Conservation (phyloP, 2,888 invertebrate genomes). For the Anorthoa munda region DNA sequence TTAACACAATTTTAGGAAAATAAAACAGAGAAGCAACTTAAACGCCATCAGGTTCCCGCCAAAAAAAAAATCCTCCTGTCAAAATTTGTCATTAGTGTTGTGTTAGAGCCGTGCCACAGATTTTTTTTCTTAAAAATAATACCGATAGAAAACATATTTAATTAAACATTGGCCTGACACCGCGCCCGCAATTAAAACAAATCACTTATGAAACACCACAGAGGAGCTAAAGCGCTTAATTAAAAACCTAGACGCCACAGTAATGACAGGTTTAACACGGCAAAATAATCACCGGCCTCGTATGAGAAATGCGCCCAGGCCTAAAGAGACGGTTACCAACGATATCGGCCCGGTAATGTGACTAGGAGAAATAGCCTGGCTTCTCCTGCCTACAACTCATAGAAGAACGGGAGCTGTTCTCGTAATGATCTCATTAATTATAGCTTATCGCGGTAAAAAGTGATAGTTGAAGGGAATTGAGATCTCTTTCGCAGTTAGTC, state of each 20-base stretch:
- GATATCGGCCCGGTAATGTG: constrained; percentile 55
- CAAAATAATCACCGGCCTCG: constrained; percentile 50
- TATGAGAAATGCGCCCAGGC: constrained; percentile 49
- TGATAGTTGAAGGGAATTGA: constrained; percentile 18
- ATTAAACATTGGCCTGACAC: neutral
- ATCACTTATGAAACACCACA: constrained; percentile 5
- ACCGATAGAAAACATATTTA: neutral
- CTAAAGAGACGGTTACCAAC: constrained; percentile 53
- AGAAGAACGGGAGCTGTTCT: constrained; percentile 62
- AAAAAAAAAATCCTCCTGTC: too few species aligned
- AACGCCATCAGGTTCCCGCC: too few species aligned
- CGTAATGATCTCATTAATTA: constrained; percentile 61
- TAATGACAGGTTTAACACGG: constrained; percentile 41
- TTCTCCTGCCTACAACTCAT: constrained; percentile 43
- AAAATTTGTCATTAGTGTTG: too few species aligned
- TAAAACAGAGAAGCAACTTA: too few species aligned
- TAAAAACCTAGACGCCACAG: constrained; percentile 48
- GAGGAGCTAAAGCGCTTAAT: constrained; percentile 30
- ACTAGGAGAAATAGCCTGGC: constrained; percentile 58
- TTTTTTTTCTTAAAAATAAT: too few species aligned
- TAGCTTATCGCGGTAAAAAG: constrained; percentile 41
- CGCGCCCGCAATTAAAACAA: neutral
- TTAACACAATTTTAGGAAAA: too few species aligned
- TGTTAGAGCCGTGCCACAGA: too few species aligned
- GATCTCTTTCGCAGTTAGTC: constrained; percentile 9